Evolutionary conservation across 2,113 vertebrate genomes (phyloP).

Genomic region (Phrynosoma blainvillii): DNA sequence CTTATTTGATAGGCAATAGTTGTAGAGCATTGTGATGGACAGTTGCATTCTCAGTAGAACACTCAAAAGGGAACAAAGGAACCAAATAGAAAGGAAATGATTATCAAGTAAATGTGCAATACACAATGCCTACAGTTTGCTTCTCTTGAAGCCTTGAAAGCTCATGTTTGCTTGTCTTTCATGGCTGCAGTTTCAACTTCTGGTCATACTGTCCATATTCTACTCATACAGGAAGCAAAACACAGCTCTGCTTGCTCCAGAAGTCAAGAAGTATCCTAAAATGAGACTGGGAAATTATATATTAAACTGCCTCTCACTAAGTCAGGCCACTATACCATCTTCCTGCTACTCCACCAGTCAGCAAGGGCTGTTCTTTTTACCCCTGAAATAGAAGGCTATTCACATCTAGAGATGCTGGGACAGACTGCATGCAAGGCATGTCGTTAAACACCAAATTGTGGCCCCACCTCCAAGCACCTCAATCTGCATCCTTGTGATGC

Average conservation of each 20-base stretch:
- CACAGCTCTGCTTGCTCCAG: background rate
- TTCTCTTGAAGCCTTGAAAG: background rate
- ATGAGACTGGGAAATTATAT: background rate
- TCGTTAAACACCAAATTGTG: background rate
- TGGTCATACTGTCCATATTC: background rate
- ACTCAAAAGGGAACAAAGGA: background rate
- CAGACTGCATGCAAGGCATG: background rate
- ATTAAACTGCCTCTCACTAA: background rate
- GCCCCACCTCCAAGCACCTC: background rate
- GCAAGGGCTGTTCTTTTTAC: background rate
- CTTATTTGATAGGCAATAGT: background rate
- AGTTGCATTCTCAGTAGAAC: background rate
- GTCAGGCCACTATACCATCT: too few relatives aligned
- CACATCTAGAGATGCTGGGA: background rate
- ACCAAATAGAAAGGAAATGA: background rate
- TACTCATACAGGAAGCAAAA: background rate
- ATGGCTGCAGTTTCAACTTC: background rate
- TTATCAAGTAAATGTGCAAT: background rate
- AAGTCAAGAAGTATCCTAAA: background rate
- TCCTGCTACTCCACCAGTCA: background rate
- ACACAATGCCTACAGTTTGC: background rate
- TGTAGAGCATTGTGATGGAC: background rate
- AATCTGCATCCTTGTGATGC: background rate
- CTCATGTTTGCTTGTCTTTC: background rate
- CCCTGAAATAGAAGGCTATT: background rate